Conservation (phyloP, 2,113 vertebrate genomes). For the Rhegmatorhina hoffmannsi region DNA sequence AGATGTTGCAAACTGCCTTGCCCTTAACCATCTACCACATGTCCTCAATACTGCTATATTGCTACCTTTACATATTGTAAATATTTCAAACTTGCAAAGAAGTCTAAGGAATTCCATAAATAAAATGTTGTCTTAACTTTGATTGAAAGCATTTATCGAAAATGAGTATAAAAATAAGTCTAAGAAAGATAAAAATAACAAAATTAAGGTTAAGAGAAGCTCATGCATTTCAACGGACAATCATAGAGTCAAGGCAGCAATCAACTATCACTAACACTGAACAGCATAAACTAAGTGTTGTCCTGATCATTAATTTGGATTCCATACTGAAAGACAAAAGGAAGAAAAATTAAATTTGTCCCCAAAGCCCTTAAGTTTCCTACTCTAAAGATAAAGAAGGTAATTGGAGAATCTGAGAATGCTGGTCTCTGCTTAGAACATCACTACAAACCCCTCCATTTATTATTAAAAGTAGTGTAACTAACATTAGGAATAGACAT, state of each 20-base stretch:
- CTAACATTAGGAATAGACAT: not conserved
- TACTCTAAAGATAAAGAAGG: not conserved
- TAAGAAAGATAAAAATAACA: not conserved
- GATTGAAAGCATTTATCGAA: not conserved
- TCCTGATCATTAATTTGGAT: not conserved
- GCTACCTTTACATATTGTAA: not conserved
- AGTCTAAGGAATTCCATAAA: not conserved
- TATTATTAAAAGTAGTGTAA: not conserved
- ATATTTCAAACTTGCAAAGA: not conserved
- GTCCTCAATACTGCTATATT: not conserved
- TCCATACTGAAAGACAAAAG: not conserved
- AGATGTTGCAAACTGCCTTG: not conserved
- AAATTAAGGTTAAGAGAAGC: not conserved
- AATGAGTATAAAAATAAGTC: not conserved
- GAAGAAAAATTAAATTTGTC: not conserved
- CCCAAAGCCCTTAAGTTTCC: not conserved
- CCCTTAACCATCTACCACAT: not conserved
- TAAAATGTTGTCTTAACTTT: not conserved
- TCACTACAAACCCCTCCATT: not conserved
- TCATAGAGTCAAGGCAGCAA: not conserved
- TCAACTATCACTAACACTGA: not conserved
- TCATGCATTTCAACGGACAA: not conserved
- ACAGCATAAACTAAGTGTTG: not conserved
- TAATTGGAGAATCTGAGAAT: not conserved
- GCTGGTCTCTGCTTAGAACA: not conserved